phyloP scores from a whole-genome alignment of 2,888 invertebrate genomes.

The Octonoba sinensis region DNA sequence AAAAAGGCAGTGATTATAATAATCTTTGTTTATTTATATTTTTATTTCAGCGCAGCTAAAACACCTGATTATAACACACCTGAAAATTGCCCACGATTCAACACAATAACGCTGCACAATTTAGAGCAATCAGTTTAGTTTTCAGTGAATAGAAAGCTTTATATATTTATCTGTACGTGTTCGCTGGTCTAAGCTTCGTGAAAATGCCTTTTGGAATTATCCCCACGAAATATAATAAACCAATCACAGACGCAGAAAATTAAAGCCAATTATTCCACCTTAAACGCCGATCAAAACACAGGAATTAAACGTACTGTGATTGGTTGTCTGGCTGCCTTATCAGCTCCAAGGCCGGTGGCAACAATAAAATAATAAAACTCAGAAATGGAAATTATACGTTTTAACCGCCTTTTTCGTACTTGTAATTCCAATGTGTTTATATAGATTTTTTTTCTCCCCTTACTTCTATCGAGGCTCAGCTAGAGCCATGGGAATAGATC shows the following conservation, averaged over 20 bases:
- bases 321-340: constrained; percentile 16
- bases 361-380: constrained; percentile 17
- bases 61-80: too few relatives aligned
- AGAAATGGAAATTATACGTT: constrained; percentile 57
- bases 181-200: too few relatives aligned
- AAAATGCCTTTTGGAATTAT: constrained; percentile 13
- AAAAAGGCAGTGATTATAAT: too few relatives aligned
- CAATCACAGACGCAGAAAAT: constrained; percentile 60
- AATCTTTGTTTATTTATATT: too few relatives aligned
- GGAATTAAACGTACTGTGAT: constrained; percentile 43
- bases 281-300: constrained; percentile 49
- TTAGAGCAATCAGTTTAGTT: too few relatives aligned
- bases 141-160: too few relatives aligned
- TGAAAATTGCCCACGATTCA: too few relatives aligned
- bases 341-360: constrained; percentile 30
- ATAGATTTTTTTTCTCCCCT: constrained; percentile 23
- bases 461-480: constrained; percentile 21
- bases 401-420: constrained; percentile 57
- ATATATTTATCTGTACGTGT: too few relatives aligned
- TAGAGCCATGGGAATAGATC: constrained; percentile 15
- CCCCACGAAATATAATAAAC: constrained; percentile 58
- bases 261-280: constrained; percentile 58
- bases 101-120: too few relatives aligned
- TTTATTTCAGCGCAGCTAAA: too few relatives aligned
- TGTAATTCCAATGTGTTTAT: constrained; percentile 32